Evolutionary conservation across 2,888 invertebrate species (phyloP).

Genomic region (Hartigia nigra): DNA sequence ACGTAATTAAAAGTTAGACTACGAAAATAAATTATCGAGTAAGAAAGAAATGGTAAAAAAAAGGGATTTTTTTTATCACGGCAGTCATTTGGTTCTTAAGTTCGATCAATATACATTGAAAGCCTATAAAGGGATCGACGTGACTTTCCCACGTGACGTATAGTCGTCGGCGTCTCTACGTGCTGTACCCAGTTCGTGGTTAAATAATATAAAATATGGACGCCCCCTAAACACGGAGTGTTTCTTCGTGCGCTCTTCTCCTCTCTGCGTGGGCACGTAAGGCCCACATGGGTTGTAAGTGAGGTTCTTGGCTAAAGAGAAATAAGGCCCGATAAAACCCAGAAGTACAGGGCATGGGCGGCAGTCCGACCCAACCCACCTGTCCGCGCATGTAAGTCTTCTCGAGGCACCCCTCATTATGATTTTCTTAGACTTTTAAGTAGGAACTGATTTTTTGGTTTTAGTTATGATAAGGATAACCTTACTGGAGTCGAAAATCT

Average conservation of each 20-base stretch:
- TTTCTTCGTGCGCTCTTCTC: constrained; percentile 12
- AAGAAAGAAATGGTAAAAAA: not conserved
- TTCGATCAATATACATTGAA: not conserved
- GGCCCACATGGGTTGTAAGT: constrained; percentile 18
- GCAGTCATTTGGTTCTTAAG: not conserved
- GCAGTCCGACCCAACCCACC: constrained; percentile 18
- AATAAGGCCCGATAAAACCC: constrained; percentile 5
- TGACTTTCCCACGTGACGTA: not conserved
- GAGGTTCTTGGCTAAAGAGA: constrained; percentile 8
- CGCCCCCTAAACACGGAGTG: constrained; percentile 20
- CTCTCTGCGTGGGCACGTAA: constrained; percentile 1
- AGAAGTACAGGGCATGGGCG: constrained; percentile 23
- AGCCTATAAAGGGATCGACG: not conserved
- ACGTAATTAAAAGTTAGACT: not conserved
- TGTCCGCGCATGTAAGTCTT: constrained; percentile 19
- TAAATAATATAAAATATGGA: constrained; percentile 23
- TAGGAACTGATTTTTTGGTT: not conserved
- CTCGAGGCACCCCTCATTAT: constrained; percentile 13
- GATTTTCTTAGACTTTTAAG: not conserved
- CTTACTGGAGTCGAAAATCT: not conserved
- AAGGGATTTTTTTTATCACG: not conserved
- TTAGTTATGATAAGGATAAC: not conserved
- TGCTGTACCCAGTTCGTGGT: constrained; percentile 8
- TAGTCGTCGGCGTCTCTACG: not conserved
- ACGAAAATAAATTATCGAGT: not conserved